These are phyloP conservation scores for Characodon lateralis DNA, from an alignment of 2,797 vertebrate species.

Conservation along the genomic window DNA sequence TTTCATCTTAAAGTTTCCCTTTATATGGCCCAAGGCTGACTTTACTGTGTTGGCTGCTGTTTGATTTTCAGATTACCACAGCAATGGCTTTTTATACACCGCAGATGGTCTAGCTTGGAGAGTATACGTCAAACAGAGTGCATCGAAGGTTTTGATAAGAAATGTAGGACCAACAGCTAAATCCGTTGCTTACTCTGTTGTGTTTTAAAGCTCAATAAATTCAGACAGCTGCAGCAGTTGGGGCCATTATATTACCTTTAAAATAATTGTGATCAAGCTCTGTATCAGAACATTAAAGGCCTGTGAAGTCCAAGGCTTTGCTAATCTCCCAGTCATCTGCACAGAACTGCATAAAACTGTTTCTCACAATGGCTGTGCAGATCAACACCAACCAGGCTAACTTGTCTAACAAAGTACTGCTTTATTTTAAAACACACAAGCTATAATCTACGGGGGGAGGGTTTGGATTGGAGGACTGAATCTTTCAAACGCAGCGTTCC, in stretches of 20 bases:
- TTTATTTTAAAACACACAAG: constrained; percentile 84
- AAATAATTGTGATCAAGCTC: constrained; percentile 65
- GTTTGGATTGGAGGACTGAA: constrained; percentile 78
- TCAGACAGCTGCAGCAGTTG: constrained; percentile 72
- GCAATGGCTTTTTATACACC: constrained; percentile 49
- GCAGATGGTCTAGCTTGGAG: constrained; percentile 37
- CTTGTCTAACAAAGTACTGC: constrained; percentile 85
- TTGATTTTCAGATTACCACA: constrained; percentile 65
- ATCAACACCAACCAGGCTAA: constrained; percentile 80
- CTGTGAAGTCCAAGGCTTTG: constrained; percentile 48
- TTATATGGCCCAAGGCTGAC: constrained; percentile 38
- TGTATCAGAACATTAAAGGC: constrained; percentile 69
- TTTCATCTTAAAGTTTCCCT: constrained; percentile 41
- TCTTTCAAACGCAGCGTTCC: constrained; percentile 73
- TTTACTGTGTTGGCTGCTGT: constrained; percentile 44
- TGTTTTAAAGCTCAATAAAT: constrained; percentile 63
- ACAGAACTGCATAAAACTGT: constrained; percentile 75
- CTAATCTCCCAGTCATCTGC: constrained; percentile 80
- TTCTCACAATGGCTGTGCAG: constrained; percentile 70
- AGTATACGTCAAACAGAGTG: constrained; percentile 57
- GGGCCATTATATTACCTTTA: constrained; percentile 64
- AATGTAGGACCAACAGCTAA: constrained; percentile 51
- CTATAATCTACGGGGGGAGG: constrained; percentile 77
- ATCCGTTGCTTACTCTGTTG: constrained; percentile 56
- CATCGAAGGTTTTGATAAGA: constrained; percentile 57